phyloP scores from a whole-genome alignment of 2,888 invertebrate genomes.

The Graphium colonna region DNA sequence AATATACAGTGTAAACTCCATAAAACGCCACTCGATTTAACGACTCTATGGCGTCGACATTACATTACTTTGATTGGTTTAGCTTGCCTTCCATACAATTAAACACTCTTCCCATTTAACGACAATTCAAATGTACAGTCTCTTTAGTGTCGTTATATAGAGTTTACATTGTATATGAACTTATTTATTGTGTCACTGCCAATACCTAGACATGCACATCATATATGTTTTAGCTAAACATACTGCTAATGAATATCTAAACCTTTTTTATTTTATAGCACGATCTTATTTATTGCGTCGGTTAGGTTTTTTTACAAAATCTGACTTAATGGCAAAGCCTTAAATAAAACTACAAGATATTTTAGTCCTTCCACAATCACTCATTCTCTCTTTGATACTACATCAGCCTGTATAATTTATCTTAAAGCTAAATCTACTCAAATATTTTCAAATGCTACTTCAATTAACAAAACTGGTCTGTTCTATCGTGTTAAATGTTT shows the following conservation, averaged over 20 bases:
- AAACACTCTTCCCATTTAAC: no score
- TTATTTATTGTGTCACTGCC: background rate
- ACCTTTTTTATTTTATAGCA: background rate
- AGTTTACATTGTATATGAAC: background rate
- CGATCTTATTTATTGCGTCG: slow-evolving; percentile 14
- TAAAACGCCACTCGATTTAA: no score
- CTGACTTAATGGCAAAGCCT: slow-evolving; percentile 1
- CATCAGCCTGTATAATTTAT: slow-evolving; percentile 9
- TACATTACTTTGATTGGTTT: no score
- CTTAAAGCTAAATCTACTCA: slow-evolving; percentile 10
- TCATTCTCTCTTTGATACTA: slow-evolving; percentile 7
- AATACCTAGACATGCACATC: background rate
- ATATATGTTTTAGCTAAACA: no score
- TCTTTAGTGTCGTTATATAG: no score
- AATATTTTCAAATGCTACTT: background rate
- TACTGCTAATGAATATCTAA: background rate
- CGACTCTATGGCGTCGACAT: no score
- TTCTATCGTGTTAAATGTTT: slow-evolving; percentile 4
- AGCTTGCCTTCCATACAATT: no score
- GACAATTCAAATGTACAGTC: no score
- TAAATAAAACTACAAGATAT: background rate
- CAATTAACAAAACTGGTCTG: slow-evolving; percentile 1
- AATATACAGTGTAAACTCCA: no score
- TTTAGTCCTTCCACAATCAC: background rate
- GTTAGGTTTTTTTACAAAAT: background rate